Evolutionary conservation across 2,888 invertebrate species (phyloP), one percentile per base, ranked within the genome.

Genomic region (Sinelater perroti): DNA sequence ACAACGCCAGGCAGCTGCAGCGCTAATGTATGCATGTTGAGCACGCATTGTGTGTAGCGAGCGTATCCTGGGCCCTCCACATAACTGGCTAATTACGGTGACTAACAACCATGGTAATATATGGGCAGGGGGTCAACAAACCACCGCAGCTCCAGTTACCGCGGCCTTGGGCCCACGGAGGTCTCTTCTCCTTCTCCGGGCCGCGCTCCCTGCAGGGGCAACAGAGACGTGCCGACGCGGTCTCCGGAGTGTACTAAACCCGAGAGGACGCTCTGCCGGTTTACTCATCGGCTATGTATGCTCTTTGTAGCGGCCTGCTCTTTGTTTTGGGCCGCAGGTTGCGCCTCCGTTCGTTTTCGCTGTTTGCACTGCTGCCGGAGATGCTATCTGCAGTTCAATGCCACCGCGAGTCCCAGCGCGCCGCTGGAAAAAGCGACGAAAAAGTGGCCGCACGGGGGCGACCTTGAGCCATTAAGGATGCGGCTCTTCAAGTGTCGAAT

Each of bases 61-160:
- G 54, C 54, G 59, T 59, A 24, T 49, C 49, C 17, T 18, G 49
- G 36, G 33, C 47, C 63, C 59, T 40, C 54, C 31, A 40, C 49
- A 51, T 54, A 63, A 61, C 52, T 42, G 52, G 53, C 54, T 61
- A 61, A 63, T 63, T 63, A 63, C 45, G 33, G 53, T 61, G 62
- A 63, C 61, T 62, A 66, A 63, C 59, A 59, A 59, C 61, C 57
- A 62, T 65, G 62, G 61, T 65, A 65, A 63, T 66, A 56, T 64
- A 61, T 65, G 60, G 58, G 47, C 56, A 62, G 47, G 49, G 54
- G 44, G 63, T 67, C 67, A 65, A 66, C 60, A 66, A 63, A 69
- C 69, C 64, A 65, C 60, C 47, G 35, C 35, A 63, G 61, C 58
- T 65, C 64, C 61, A 67, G 62, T 64, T 67, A 63, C 56, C 57